Evolutionary conservation across 2,888 invertebrate genomes (phyloP), one percentile per base, ranked within the genome.

Genomic region (Argyresthia albistria): DNA sequence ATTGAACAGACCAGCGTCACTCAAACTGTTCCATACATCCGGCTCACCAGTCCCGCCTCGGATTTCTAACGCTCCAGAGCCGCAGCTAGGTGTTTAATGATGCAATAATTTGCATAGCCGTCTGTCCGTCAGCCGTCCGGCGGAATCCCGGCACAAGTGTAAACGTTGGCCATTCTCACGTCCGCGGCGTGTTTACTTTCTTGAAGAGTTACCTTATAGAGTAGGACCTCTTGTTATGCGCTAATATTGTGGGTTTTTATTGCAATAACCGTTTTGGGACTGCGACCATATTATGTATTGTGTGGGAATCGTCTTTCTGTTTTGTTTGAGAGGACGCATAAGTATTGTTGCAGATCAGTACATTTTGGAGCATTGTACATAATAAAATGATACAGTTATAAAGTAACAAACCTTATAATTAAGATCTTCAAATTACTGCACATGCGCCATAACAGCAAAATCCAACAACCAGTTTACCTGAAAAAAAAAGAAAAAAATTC

Each of bases 71-170:
- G 43, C 39, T 39, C n/a, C 39, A 36, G 10, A 10, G 36, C 51
- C n/a, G 6, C 68, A 67, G 69, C 76, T 64, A 78, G 79, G 81
- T 86, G 86, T 82, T 82, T 86, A 87, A 87, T 83, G 86, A 86
- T 80, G 78, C 79, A 76, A 79, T 77, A 74, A 86, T 87, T 86
- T 87, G 84, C 87, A 87, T 87, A 81, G 73, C 66, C 64, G 69
- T 67, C 71, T 70, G 73, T 71, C 56, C 70, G 73, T 67, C 65
- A 70, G 67, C 59, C 70, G 57, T 69, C 60, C 37, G 51, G 43
- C 25, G 25, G 25, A 25, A 25, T 25, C 25, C 25, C 25, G 25
- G 25, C 25, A 25, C 25, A 25, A 25, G 9, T 9, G 54, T 35
- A 36, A 16, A 46, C 51, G 48, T 46, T 39, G 45, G 35, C 80